Evolutionary conservation across 2,888 invertebrate genomes (phyloP).

Genomic region (Girardia tigrina): DNA sequence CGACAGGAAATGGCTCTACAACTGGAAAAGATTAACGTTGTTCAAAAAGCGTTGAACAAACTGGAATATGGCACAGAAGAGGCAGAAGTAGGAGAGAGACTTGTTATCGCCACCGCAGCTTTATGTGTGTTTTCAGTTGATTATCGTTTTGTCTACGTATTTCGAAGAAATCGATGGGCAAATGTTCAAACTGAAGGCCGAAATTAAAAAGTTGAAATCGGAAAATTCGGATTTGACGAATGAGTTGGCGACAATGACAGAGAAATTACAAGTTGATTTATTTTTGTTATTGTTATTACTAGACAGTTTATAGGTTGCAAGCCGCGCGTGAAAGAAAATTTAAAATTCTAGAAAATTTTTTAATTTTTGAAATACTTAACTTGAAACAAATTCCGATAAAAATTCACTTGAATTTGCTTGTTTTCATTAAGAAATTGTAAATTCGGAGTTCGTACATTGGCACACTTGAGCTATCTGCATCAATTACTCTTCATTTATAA

Average conservation of each 20-base stretch:
- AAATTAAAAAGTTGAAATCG: not conserved
- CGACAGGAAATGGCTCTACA: not conserved
- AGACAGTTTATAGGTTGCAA: no score
- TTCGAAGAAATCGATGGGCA: not conserved
- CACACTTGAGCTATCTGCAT: no score
- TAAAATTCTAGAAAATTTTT: no score
- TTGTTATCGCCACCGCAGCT: not conserved
- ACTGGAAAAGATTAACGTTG: not conserved
- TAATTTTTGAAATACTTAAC: no score
- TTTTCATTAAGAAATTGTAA: no score
- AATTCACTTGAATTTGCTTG: no score
- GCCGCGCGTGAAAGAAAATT: no score
- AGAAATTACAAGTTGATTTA: not conserved
- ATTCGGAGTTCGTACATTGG: no score
- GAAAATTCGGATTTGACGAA: not conserved
- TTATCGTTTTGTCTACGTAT: not conserved
- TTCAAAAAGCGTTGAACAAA: constrained; percentile 3
- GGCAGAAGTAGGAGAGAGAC: not conserved
- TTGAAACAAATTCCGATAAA: no score
- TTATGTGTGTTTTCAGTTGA: not conserved
- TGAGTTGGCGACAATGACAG: not conserved
- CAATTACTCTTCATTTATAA: no score
- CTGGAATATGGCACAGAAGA: not conserved
- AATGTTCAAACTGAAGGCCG: not conserved
- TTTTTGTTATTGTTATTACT: no score